These are phyloP conservation scores for Charina bottae DNA, from an alignment of 2,113 vertebrate species.

Conservation along the genomic window DNA sequence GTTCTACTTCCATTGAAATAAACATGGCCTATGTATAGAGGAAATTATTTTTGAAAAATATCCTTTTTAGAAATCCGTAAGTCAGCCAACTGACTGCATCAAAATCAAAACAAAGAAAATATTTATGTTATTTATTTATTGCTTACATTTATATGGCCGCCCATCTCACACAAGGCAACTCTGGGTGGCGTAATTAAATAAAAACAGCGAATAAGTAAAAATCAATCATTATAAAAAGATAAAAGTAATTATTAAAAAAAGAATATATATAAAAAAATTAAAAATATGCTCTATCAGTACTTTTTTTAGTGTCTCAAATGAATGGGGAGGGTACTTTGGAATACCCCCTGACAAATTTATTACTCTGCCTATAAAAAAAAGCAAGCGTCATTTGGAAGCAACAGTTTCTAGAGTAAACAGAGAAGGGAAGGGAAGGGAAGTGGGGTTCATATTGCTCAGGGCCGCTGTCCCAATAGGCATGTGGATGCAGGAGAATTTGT, in stretches of 20 bases:
- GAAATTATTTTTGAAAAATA: not conserved
- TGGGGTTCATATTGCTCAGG: not conserved
- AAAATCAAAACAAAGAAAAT: conserved; percentile 33
- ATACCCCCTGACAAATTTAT: not conserved
- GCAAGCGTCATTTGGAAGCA: not conserved
- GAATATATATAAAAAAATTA: too few species aligned
- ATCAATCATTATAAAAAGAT: too few species aligned
- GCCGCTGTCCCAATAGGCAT: not conserved
- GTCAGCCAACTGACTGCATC: conserved; percentile 21
- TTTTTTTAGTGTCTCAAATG: not conserved
- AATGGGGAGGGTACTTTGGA: not conserved
- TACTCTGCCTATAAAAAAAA: not conserved
- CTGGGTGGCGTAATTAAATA: too few species aligned
- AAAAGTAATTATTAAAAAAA: too few species aligned
- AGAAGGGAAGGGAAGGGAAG: not conserved
- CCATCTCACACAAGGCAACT: too few species aligned
- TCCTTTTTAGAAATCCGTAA: conserved; percentile 33
- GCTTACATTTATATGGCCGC: too few species aligned
- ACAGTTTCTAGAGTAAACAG: not conserved
- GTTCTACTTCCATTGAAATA: not conserved
- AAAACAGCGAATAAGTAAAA: too few species aligned
- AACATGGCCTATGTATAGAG: not conserved
- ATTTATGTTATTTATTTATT: too few species aligned
- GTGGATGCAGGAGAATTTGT: not conserved
- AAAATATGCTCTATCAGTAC: conserved; percentile 8